Evolutionary conservation across 2,113 vertebrate genomes (phyloP).

Genomic region (Machaerirhynchus nigripectus): DNA sequence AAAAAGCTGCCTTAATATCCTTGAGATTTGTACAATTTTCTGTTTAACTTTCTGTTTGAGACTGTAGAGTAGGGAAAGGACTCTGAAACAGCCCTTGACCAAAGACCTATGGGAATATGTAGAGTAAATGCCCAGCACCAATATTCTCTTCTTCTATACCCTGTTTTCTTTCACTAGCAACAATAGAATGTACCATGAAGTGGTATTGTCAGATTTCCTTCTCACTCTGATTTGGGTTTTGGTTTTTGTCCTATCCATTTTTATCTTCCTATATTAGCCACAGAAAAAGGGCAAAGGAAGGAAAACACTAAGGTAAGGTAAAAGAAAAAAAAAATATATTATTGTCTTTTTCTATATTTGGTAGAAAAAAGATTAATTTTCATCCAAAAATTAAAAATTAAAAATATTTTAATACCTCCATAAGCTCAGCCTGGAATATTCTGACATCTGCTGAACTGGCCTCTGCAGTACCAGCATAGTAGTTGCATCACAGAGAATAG

Average conservation of each 20-base stretch:
- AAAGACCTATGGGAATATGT: background rate
- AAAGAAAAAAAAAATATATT: background rate
- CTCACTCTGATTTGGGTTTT: background rate
- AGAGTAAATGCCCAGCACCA: background rate
- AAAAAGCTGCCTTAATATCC: background rate
- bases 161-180: background rate
- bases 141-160: background rate
- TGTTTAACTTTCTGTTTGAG: background rate
- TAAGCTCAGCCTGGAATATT: background rate
- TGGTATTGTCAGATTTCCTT: background rate
- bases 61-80: background rate
- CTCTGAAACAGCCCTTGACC: background rate
- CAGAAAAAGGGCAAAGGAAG: background rate
- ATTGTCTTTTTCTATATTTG: background rate
- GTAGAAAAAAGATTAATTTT: background rate
- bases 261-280: background rate
- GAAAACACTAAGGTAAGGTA: background rate
- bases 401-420: background rate
- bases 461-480: background rate
- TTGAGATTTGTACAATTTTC: background rate
- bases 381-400: background rate
- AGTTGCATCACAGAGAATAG: background rate
- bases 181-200: background rate
- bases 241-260: background rate
- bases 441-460: background rate